A percentile compares a stretch with the other conserved stretches of the same genome.
Evolutionary conservation across 2,888 invertebrate genomes (phyloP).

Genomic region (Elaeidobius kamerunicus): DNA sequence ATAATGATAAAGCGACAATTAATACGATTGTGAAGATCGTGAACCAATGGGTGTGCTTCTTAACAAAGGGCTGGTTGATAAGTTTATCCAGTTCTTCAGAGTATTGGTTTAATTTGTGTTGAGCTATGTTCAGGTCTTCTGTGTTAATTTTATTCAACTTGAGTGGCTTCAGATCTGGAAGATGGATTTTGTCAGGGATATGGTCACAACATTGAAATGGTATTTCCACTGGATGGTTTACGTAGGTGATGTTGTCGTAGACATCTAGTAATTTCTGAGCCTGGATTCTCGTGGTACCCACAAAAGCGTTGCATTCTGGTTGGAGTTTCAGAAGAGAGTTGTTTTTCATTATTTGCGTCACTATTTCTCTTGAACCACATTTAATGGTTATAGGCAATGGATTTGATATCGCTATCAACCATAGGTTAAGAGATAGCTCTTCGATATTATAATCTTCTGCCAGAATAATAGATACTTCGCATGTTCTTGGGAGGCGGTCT

Average conservation of each 20-base stretch:
- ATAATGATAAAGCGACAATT: too few species aligned
- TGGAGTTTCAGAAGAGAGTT: conserved; percentile 3
- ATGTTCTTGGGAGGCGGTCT: not conserved
- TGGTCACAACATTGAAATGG: conserved; percentile 7
- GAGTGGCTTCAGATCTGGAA: conserved; percentile 14
- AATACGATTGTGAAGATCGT: too few species aligned
- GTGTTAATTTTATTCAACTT: conserved; percentile 10
- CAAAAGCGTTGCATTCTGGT: conserved; percentile 2
- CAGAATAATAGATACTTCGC: not conserved
- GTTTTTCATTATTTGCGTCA: not conserved
- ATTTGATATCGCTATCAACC: conserved; percentile 6
- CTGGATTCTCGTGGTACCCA: conserved; percentile 8
- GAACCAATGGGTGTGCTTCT: conserved; percentile 7
- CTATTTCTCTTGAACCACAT: not conserved
- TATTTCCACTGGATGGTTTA: conserved; percentile 3
- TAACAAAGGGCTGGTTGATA: conserved; percentile 9
- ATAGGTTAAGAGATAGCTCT: conserved; percentile 1
- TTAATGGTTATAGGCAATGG: conserved; percentile 4
- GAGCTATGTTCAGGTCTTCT: conserved; percentile 16
- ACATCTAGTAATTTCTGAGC: not conserved
- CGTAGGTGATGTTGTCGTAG: conserved; percentile 1
- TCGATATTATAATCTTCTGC: conserved; percentile 6
- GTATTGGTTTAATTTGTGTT: conserved; percentile 14
- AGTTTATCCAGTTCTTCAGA: too few species aligned
- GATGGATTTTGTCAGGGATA: not conserved